Conservation (phyloP, 2,888 invertebrate species). For the Sialis fuliginosa region DNA sequence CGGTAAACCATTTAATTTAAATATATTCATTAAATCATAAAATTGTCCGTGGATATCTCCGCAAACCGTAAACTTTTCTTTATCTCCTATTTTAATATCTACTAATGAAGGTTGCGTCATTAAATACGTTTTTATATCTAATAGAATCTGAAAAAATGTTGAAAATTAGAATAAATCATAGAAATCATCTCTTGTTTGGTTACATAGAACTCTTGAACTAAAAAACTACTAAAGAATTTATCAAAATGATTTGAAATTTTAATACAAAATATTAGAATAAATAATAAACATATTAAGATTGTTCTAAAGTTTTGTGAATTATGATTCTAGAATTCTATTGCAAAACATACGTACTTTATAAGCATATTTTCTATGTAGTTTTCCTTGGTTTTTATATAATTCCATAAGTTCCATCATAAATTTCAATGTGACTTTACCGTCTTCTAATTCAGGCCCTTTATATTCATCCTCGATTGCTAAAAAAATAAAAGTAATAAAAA, state of each 20-base stretch:
- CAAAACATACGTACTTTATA: conserved; percentile 52
- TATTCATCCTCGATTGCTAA: conserved; percentile 90
- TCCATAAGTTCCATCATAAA: conserved; percentile 85
- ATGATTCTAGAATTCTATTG: too few relatives aligned
- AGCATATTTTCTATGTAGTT: conserved; percentile 91
- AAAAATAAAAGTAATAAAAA: conserved; percentile 15
- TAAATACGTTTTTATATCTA: conserved; percentile 75
- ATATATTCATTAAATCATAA: conserved; percentile 96
- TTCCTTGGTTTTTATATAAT: conserved; percentile 78
- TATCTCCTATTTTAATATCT: conserved; percentile 72
- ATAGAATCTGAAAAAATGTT: conserved; percentile 56
- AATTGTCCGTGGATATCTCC: conserved; percentile 99
- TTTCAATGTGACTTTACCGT: conserved; percentile 71
- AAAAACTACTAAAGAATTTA: too few relatives aligned
- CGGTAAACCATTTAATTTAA: conserved; percentile 90
- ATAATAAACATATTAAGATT: too few relatives aligned
- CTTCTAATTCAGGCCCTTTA: conserved; percentile 71
- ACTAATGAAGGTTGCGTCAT: conserved; percentile 74
- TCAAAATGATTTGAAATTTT: too few relatives aligned
- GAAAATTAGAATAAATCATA: not conserved
- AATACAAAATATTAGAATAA: too few relatives aligned
- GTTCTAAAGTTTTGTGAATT: too few relatives aligned
- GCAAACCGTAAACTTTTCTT: conserved; percentile 90
- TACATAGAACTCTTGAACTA: not conserved
- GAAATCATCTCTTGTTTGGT: not conserved